Evolutionary conservation across 2,113 vertebrate species (phyloP).

Genomic region (Origma solitaria): DNA sequence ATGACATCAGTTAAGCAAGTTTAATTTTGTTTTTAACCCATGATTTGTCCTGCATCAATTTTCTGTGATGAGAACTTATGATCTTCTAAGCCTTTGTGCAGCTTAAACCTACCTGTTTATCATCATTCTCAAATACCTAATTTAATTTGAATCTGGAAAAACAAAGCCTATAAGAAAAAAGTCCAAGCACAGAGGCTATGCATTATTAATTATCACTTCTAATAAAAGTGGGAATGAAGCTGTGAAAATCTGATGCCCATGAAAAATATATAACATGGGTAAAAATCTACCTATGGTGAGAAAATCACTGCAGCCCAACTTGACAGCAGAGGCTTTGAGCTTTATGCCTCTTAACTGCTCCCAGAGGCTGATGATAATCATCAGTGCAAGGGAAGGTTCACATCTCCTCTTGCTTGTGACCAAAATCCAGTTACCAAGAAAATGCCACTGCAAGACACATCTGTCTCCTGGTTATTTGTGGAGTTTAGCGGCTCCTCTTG

Average conservation of each 20-base stretch:
- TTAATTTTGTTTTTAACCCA: not conserved
- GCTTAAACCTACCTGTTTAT: not conserved
- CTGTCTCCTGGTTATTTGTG: not conserved
- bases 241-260: not conserved
- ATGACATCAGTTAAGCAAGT: not conserved
- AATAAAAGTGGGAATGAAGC: not conserved
- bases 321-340: not conserved
- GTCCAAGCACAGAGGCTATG: not conserved
- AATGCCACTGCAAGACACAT: not conserved
- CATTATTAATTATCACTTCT: not conserved
- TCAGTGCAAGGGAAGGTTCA: not conserved
- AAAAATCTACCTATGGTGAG: not conserved
- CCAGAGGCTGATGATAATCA: rapidly evolving
- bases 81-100: not conserved
- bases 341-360: not conserved
- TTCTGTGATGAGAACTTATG: not conserved
- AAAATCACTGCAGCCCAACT: not conserved
- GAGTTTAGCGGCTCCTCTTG: not conserved
- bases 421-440: not conserved
- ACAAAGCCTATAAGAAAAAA: not conserved
- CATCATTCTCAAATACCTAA: not conserved
- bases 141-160: not conserved
- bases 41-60: not conserved
- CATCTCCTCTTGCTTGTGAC: not conserved
- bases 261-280: not conserved